These are phyloP conservation scores for Pteronotus mesoamericanus DNA, from an alignment of 2,797 vertebrate genomes.

Conservation along the genomic window DNA sequence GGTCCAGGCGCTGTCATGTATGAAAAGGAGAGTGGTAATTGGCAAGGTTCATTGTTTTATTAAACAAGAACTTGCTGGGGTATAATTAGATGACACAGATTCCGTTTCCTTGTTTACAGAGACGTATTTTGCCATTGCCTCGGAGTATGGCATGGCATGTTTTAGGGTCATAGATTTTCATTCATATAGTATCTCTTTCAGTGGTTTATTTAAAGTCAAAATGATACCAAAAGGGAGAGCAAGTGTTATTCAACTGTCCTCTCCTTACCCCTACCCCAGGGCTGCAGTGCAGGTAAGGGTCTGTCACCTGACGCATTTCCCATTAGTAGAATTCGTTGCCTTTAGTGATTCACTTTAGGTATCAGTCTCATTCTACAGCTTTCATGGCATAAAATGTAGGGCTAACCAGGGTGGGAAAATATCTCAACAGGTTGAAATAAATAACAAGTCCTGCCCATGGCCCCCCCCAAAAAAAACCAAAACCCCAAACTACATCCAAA, in stretches of 20 bases:
- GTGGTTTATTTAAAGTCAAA: constrained; percentile 12
- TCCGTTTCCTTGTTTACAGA: constrained; percentile 19
- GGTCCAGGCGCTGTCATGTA: background rate
- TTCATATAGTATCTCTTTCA: background rate
- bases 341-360: background rate
- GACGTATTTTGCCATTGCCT: background rate
- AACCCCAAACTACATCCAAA: background rate
- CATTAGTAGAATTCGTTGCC: background rate
- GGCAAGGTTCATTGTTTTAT: background rate
- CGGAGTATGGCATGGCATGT: background rate
- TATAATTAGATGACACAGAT: constrained; percentile 37
- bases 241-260: background rate
- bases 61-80: background rate
- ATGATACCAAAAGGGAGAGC: background rate
- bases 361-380: background rate
- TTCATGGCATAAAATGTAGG: background rate
- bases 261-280: background rate
- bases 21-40: background rate
- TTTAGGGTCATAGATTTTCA: background rate
- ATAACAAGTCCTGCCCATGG: background rate
- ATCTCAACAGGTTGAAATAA: background rate
- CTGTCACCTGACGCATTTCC: background rate
- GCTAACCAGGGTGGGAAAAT: background rate
- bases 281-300: background rate
- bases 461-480: background rate